Percentiles rank a stretch among this genome's conserved stretches.
These are phyloP conservation scores for Pluvialis apricaria DNA, from an alignment of 2,113 vertebrate genomes.

Conservation along the genomic window DNA sequence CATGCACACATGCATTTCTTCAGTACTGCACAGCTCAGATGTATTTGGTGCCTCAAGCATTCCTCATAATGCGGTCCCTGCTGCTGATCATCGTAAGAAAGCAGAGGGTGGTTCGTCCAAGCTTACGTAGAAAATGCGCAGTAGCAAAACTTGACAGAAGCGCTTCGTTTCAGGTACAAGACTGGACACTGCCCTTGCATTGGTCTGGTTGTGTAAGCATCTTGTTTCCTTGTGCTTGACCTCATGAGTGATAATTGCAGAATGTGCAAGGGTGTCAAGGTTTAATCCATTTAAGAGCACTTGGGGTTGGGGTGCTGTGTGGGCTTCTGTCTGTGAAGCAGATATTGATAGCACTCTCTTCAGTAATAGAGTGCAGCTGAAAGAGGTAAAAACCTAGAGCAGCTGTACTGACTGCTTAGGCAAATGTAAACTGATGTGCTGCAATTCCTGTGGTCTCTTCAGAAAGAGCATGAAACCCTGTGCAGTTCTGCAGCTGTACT, in stretches of 20 bases:
- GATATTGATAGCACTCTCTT: accelerated
- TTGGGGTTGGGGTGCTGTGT: too few species aligned
- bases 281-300: not conserved
- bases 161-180: not conserved
- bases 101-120: not conserved
- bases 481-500: too few species aligned
- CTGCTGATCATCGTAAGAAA: accelerated
- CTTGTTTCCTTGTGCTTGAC: not conserved
- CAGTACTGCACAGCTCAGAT: not conserved
- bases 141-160: not conserved
- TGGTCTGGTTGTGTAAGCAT: not conserved
- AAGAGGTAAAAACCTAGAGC: not conserved
- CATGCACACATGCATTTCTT: accelerated
- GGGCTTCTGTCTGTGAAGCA: not conserved
- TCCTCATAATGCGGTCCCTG: not conserved
- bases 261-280: not conserved
- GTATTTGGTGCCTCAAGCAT: not conserved
- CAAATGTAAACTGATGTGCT: too few species aligned
- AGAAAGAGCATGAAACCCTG: too few species aligned
- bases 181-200: not conserved
- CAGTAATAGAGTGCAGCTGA: not conserved
- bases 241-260: not conserved
- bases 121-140: not conserved
- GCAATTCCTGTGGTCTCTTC: too few species aligned
- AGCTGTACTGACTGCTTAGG: too few species aligned